phyloP scores from a whole-genome alignment of 2,113 vertebrate species.

The Triplophysa dalaica region DNA sequence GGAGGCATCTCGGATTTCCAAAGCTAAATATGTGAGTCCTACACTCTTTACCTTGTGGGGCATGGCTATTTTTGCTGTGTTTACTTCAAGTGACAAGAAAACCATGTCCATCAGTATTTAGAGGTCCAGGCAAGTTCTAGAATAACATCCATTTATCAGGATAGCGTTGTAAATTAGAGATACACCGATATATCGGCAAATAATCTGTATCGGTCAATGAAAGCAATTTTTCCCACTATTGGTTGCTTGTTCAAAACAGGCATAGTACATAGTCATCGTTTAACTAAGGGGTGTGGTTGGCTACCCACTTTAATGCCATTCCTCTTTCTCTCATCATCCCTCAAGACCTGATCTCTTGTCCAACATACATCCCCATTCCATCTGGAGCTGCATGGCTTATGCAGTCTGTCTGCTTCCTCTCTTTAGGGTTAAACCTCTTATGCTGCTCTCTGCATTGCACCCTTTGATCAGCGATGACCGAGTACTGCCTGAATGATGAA shows the following conservation, averaged over 20 bases:
- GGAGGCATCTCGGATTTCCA: not conserved
- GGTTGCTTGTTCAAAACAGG: too few relatives aligned
- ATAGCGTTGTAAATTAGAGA: not conserved
- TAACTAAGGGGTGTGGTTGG: not conserved
- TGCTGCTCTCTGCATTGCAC: conserved; percentile 37
- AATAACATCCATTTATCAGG: not conserved
- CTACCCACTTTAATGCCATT: not conserved
- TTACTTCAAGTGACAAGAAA: conserved; percentile 35
- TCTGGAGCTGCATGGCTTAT: conserved; percentile 56
- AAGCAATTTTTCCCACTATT: too few relatives aligned
- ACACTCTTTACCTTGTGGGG: not conserved
- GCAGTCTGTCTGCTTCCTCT: conserved; percentile 43
- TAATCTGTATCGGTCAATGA: too few relatives aligned
- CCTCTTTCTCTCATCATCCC: not conserved
- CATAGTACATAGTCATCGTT: not conserved
- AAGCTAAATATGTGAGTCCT: conserved; percentile 40
- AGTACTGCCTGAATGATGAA: not conserved
- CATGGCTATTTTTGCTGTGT: conserved; percentile 43
- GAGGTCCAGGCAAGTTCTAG: not conserved
- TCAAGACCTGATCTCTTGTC: conserved; percentile 12
- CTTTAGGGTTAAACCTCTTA: conserved; percentile 39
- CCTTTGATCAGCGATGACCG: conserved; percentile 12
- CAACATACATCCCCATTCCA: conserved; percentile 13
- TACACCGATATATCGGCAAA: too few relatives aligned
- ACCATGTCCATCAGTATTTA: not conserved